Conservation (phyloP, 2,888 invertebrate genomes). For the Acanthosepion esculentum region DNA sequence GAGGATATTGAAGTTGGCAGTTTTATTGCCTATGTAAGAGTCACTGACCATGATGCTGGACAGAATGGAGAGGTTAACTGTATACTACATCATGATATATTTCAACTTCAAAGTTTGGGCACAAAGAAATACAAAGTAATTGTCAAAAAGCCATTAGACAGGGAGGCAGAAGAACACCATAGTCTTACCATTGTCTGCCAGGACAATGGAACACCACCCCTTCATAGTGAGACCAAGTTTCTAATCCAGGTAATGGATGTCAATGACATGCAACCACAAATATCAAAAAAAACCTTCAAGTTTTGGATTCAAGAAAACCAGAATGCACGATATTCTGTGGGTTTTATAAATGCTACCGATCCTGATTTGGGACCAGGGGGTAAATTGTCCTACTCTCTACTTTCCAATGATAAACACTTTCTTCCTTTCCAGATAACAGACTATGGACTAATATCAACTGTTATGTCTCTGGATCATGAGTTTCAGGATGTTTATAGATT, state of each 20-base stretch:
- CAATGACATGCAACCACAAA: background rate
- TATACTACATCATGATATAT: conserved; percentile 8
- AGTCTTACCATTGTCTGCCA: conserved; percentile 21
- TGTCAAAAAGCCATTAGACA: background rate
- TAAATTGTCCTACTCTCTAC: background rate
- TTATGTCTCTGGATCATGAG: background rate
- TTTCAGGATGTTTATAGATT: background rate
- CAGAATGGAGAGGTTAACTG: conserved; percentile 33
- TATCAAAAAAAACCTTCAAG: background rate
- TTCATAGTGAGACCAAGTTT: background rate
- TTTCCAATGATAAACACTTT: background rate
- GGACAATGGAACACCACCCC: background rate
- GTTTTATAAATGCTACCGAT: background rate
- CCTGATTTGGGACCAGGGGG: conserved; percentile 14
- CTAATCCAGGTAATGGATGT: background rate
- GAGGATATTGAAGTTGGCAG: background rate
- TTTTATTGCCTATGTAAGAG: background rate
- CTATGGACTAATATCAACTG: background rate
- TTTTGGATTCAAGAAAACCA: conserved; percentile 11
- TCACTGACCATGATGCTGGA: background rate
- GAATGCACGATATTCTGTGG: background rate
- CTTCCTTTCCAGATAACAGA: conserved; percentile 11
- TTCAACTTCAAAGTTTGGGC: conserved; percentile 10
- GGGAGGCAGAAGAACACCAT: background rate
- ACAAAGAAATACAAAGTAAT: conserved; percentile 11